Evolutionary conservation across 2,888 invertebrate genomes (phyloP), one percentile per base, ranked within the genome.

Genomic region (Pseudolycoriella hygida): DNA sequence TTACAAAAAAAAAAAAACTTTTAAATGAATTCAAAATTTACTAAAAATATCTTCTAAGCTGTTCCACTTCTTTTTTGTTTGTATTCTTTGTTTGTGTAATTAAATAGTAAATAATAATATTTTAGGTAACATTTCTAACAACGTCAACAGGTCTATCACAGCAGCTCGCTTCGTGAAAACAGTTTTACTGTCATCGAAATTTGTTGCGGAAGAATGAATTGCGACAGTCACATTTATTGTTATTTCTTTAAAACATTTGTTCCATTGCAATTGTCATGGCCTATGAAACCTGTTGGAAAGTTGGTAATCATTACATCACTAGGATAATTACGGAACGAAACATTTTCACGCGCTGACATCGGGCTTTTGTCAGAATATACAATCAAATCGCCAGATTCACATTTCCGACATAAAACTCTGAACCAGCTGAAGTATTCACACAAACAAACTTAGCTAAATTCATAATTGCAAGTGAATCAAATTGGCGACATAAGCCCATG

Each of bases 221-320:
- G 43, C 43, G 43, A 43, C 43, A 32, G 43, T 34, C n/a, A 32
- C n/a, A 10, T 41, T 42, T n/a, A 41, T 42, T 45, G 17, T 48
- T 43, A 41, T 38, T 41, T 20, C 48, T 46, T 54, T 57, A 25
- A 25, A 25, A 6, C 25, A 6, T 6, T 25, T 25, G 25, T 25
- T 25, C 63, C 62, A 61, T 64, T 64, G 63, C 73, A 74, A 76
- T 72, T 74, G 78, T 79, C 79, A 79, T 78, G 79, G 78, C 75
- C 78, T 77, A 71, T 79, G 79, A 72, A 77, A 79, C 72, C 79
- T 79, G 69, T 6, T 25, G 25, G 25, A 25, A 63, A 49, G 50
- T 51, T 17, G 14, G 57, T 57, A 49, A 51, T 10, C 47, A 51
- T 42, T 30, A 18, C 25, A 5, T 19, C 18, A n/a, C 3, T 14